Percentiles rank a stretch among this genome's conserved stretches.
These are phyloP conservation scores for Apis laboriosa DNA, from an alignment of 1,140 invertebrate genomes.

Conservation along the genomic window DNA sequence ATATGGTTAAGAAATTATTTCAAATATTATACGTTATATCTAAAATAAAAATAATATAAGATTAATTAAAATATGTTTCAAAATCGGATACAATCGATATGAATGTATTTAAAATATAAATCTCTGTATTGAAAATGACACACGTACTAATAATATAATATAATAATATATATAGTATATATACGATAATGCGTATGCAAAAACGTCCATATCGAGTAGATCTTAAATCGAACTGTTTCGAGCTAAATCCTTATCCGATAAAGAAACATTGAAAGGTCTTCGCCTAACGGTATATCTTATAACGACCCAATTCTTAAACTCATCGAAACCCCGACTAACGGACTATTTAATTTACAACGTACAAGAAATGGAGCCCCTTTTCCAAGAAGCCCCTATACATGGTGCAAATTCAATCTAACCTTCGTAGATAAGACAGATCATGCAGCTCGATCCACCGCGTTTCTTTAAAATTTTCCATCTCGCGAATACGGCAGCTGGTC, in stretches of 20 bases:
- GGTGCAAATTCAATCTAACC: slow-evolving; percentile 1
- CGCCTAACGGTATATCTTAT: not conserved
- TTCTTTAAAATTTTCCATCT: slow-evolving; percentile 4
- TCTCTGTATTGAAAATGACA: no score
- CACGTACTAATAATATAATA: not conserved
- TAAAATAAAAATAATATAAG: no score
- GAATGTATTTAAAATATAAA: no score
- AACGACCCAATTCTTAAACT: not conserved
- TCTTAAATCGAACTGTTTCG: not conserved
- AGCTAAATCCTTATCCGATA: not conserved
- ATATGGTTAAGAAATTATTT: no score
- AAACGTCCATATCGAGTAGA: not conserved
- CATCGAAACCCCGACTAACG: not conserved
- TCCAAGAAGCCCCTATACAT: not conserved
- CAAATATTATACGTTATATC: no score
- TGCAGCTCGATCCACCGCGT: not conserved
- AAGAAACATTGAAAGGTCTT: not conserved
- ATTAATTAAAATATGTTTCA: no score
- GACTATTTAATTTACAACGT: not conserved
- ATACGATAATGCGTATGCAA: not conserved
- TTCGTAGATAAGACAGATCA: not conserved
- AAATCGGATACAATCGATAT: no score
- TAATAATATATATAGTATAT: no score
- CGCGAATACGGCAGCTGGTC: not conserved
- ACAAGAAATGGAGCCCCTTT: not conserved